A percentile compares a stretch with the other conserved stretches of the same genome.
Conservation (phyloP, 1,140 invertebrate species). For the Eufriesea mexicana region DNA sequence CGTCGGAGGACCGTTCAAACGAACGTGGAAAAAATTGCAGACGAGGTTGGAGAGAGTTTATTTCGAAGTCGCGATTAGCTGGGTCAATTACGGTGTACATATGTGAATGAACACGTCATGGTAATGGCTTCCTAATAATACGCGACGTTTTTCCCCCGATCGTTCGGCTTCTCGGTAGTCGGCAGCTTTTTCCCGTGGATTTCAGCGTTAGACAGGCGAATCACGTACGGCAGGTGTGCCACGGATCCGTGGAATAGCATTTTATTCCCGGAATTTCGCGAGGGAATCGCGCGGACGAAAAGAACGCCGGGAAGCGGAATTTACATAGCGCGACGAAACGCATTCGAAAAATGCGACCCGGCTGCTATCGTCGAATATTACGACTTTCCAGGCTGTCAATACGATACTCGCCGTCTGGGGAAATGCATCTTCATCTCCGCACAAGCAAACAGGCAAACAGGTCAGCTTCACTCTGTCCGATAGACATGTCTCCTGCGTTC, state of each 20-base stretch:
- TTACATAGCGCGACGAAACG: conserved; percentile 32
- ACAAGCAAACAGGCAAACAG: too few relatives aligned
- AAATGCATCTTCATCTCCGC: too few relatives aligned
- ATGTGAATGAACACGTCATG: not conserved
- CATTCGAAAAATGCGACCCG: conserved; percentile 22
- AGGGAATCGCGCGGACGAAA: conserved; percentile 56
- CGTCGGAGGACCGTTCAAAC: too few relatives aligned
- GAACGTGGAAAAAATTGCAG: too few relatives aligned
- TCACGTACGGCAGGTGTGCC: conserved; percentile 69
- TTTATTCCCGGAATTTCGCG: conserved; percentile 62
- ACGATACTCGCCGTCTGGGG: not conserved
- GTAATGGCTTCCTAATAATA: conserved; percentile 21
- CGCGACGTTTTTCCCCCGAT: conserved; percentile 20
- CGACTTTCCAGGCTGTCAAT: not conserved
- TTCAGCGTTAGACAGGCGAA: conserved; percentile 61
- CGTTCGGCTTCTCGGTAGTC: conserved; percentile 29
- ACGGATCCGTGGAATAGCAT: conserved; percentile 59
- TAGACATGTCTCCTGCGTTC: too few relatives aligned
- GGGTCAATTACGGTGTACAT: not conserved
- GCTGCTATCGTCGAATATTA: not conserved
- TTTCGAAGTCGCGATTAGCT: too few relatives aligned
- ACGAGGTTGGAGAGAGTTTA: too few relatives aligned
- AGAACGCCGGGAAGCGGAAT: conserved; percentile 39
- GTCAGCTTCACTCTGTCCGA: too few relatives aligned
- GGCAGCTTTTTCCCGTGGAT: conserved; percentile 48